Percentiles rank a stretch among this genome's conserved stretches.
These are phyloP conservation scores for Drosophila atroscutellata DNA, from an alignment of 2,888 invertebrate genomes.

Conservation along the genomic window DNA sequence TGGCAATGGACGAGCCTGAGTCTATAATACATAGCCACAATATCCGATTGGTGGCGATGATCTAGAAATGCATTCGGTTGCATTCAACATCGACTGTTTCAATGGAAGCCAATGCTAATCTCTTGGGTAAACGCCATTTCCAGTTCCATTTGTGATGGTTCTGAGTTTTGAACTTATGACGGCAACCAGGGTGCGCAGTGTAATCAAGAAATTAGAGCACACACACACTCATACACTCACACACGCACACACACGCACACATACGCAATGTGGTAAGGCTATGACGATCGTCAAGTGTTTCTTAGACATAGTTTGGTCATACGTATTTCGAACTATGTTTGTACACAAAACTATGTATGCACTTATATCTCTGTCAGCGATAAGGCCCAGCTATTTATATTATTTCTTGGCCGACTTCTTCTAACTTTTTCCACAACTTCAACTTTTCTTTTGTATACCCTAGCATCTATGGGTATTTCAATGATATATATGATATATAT, in stretches of 20 bases:
- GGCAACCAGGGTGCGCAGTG: constrained; percentile 42
- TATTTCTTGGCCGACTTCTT: constrained; percentile 42
- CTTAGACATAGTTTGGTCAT: not conserved
- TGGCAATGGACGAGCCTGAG: constrained; percentile 25
- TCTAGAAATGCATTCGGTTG: constrained; percentile 38
- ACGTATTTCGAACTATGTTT: constrained; percentile 1
- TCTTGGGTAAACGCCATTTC: constrained; percentile 52
- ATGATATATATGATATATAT: not conserved
- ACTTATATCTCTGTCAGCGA: constrained; percentile 8
- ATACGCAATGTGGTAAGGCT: not conserved
- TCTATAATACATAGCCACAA: not conserved
- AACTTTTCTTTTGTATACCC: constrained; percentile 6
- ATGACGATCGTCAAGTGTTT: constrained; percentile 38
- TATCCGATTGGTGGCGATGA: constrained; percentile 3
- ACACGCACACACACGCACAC: not conserved
- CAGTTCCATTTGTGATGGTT: constrained; percentile 26
- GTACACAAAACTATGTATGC: constrained; percentile 1
- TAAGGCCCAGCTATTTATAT: constrained; percentile 45
- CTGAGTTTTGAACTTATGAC: constrained; percentile 27
- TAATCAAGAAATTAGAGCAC: constrained; percentile 76
- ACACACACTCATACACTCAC: constrained; percentile 8
- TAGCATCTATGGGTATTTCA: not conserved
- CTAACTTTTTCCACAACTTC: constrained; percentile 16
- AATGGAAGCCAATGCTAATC: constrained; percentile 61
- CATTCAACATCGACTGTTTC: constrained; percentile 36